Evolutionary conservation across 2,113 vertebrate genomes (phyloP), one percentile per base, ranked within the genome.

Genomic region (Ceyx cyanopectus): DNA sequence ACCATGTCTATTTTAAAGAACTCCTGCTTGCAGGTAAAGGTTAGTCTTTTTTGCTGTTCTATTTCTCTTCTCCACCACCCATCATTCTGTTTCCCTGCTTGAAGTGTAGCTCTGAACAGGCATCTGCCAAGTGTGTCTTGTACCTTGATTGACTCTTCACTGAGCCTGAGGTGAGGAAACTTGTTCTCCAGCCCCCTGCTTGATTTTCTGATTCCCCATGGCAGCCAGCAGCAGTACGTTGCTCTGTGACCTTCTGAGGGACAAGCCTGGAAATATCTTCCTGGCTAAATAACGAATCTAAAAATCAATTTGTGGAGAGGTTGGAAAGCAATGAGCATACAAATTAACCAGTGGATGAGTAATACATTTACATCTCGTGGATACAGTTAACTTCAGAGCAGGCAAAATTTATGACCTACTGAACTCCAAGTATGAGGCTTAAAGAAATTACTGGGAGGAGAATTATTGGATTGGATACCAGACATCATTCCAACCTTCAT

Each of bases 261-360:
- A 96, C 5, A 1, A 95, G 86, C 58, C 86, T 93, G 93, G 72
- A 95, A 95, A 91, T 92, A 69, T 87, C 92, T 93, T 86, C 85
- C 73, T 81, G 85, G 84, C 93, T 89, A 94, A 95, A 93, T 92
- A 97, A 95, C n/a, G 23, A 94, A 90, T 87, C 92, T 93, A 83
- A 93, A 96, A 96, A 96, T 94, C 90, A 94, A 95, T 95, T 96
- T 95, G 88, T 92, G 91, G 86, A 95, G 84, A 90, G 81, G 82
- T 22, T 94, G 92, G 89, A 85, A 94, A 94, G 93, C 93, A 95
- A 91, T 37, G 54, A 96, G 82, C 95, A 95, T 94, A 91, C 95
- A 93, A 96, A 95, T 96, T 94, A 96, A 94, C 67, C 62, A 67
- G 91, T 20, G 43, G 45, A 58, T 87, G 87, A 94, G 89, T 87